Base-by-base conservation (phyloP, 2,888 invertebrate species). In the Trypoxylon attenuatum region DNA sequence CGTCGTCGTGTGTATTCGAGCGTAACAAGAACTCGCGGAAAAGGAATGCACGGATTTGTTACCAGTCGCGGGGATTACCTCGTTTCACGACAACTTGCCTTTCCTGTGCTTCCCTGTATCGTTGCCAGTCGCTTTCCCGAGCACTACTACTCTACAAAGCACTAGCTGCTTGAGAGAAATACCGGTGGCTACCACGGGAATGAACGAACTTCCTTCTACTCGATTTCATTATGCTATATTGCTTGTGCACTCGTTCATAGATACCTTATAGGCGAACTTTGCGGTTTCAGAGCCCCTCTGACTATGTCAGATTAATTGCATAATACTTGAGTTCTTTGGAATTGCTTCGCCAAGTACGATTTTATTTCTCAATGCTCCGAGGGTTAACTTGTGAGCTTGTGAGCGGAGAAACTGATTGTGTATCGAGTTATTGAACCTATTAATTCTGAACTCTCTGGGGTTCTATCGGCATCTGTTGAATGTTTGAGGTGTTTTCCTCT, bases 211-310 rank as follows among this genome's bases (percentile, higher is more conserved):
- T n/a, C 29, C 50, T 60, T 60, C 67, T 54, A 56, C 63, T 63
- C 72, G 72, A 71, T 71, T 71, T 71, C 63, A 53, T 63, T 6
- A 22, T 33, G 55, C 42, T 50, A 15, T 25, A 8, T n/a, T 60
- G 39, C 38, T 38, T 23, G 39, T 66, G 22, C 39, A 50, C 45
- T 47, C 43, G 54, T 47, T 49, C 49, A 50, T 51, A 53, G 54
- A 61, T 57, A 46, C 46, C 68, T 67, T 63, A 63, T 42, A 59
- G 27, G 16, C 3, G 41, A 71, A 71, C 54, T 61, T 71, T 23
- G 39, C n/a, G n/a, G n/a, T 13, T 42, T 43, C 54, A 15, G 16
- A 16, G 13, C n/a, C 19, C 25, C 1, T 29, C 10, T 10, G 5
- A 22, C 53, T 5, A 6, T 21, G 6, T 8, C 27, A 18, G 22